phyloP scores from a whole-genome alignment of 1,140 invertebrate genomes.

The Aethina tumida region DNA sequence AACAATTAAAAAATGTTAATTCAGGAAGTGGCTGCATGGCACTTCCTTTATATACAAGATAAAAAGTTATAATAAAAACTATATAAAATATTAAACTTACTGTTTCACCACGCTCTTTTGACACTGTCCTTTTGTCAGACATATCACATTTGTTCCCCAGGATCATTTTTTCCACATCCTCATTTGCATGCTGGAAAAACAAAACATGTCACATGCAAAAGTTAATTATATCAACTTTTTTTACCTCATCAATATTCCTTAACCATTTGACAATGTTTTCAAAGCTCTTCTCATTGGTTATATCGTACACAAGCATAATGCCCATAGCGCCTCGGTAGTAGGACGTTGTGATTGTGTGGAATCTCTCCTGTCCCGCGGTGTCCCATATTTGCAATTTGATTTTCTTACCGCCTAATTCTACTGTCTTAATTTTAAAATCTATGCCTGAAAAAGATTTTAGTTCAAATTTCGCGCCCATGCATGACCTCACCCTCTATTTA shows the following conservation, averaged over 20 bases:
- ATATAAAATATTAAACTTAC: slow-evolving; percentile 43
- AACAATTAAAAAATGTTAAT: too few species aligned
- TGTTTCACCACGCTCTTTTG: slow-evolving; percentile 77
- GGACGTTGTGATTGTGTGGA: slow-evolving; percentile 95
- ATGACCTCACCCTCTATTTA: slow-evolving; percentile 26
- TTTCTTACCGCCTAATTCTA: slow-evolving; percentile 94
- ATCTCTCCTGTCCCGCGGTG: slow-evolving; percentile 89
- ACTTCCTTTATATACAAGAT: too few species aligned
- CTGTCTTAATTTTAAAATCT: slow-evolving; percentile 98
- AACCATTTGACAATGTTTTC: slow-evolving; percentile 99
- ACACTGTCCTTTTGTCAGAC: slow-evolving; percentile 92
- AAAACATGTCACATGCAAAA: background rate
- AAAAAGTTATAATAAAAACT: too few species aligned
- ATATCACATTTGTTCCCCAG: slow-evolving; percentile 99
- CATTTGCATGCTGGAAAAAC: slow-evolving; percentile 84
- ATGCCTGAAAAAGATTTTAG: slow-evolving; percentile 60
- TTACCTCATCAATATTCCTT: slow-evolving; percentile 90
- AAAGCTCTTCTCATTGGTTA: slow-evolving; percentile 96
- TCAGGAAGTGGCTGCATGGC: too few species aligned
- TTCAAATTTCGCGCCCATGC: slow-evolving; percentile 20
- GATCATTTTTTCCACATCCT: slow-evolving; percentile 99
- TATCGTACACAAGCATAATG: slow-evolving; percentile 97
- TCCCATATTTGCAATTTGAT: slow-evolving; percentile 99
- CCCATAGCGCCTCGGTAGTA: slow-evolving; percentile 98
- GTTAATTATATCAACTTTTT: slow-evolving; percentile 12